A percentile compares a stretch with the other conserved stretches of the same genome.
These are phyloP conservation scores for Cataglyphis livida DNA, from an alignment of 2,888 invertebrate genomes.

Conservation along the genomic window DNA sequence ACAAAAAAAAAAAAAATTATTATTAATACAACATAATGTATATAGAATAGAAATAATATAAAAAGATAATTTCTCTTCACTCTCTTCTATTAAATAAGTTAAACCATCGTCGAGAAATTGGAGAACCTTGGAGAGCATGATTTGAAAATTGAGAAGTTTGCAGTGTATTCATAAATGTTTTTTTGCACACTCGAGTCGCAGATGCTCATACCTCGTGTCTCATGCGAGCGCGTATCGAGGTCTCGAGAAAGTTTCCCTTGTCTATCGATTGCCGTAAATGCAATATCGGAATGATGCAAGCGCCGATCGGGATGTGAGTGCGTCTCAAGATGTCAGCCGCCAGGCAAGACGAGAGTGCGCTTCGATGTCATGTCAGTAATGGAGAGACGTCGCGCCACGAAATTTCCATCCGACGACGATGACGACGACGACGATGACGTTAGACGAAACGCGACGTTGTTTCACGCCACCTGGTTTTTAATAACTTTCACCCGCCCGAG, in stretches of 20 bases:
- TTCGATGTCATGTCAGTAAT: slow-evolving; percentile 10
- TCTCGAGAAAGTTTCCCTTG: slow-evolving; percentile 53
- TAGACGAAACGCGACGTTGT: slow-evolving; percentile 19
- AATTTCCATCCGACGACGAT: background rate
- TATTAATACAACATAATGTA: background rate
- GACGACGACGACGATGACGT: background rate
- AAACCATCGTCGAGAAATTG: background rate
- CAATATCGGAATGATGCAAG: slow-evolving; percentile 35
- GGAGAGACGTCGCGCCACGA: slow-evolving; percentile 13
- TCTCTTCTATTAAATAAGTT: background rate
- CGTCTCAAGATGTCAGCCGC: slow-evolving; percentile 20
- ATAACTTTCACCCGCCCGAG: slow-evolving; percentile 70
- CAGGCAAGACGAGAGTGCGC: slow-evolving; percentile 6
- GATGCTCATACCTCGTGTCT: background rate
- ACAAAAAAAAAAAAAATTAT: background rate
- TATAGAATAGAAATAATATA: background rate
- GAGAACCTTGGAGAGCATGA: background rate
- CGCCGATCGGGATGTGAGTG: slow-evolving; percentile 18
- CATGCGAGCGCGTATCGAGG: slow-evolving; percentile 48
- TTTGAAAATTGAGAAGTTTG: background rate
- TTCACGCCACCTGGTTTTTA: slow-evolving; percentile 68
- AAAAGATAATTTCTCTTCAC: background rate
- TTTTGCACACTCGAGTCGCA: background rate
- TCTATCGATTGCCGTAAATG: slow-evolving; percentile 19
- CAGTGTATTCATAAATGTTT: background rate